Conservation (phyloP, 2,797 vertebrate species). For the Pseudochirops corinnae region DNA sequence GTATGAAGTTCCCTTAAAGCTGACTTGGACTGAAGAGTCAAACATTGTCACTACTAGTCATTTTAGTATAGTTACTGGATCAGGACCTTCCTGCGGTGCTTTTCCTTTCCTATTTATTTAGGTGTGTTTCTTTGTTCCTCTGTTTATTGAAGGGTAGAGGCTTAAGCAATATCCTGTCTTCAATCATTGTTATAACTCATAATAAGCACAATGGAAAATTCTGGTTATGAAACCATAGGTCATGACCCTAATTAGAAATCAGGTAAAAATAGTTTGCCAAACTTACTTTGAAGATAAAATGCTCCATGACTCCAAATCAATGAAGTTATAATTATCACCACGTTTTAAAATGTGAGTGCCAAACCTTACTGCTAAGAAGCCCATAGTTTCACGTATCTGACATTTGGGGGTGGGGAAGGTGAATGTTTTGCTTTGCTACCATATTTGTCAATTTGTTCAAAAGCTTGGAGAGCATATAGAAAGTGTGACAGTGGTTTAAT, state of each 20-base stretch:
- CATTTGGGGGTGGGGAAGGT: neutral
- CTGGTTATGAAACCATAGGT: constrained; percentile 22
- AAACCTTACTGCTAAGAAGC: neutral
- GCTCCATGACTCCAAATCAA: constrained; percentile 4
- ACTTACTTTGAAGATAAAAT: constrained; percentile 32
- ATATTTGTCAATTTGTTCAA: constrained; percentile 26
- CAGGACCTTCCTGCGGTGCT: neutral
- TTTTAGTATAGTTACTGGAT: neutral
- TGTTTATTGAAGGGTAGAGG: constrained; percentile 53
- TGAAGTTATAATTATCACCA: constrained; percentile 25
- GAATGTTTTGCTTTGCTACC: neutral
- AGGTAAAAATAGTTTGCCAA: neutral
- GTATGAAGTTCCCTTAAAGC: neutral
- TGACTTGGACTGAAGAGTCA: neutral
- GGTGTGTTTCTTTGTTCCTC: constrained; percentile 70
- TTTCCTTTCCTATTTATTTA: constrained; percentile 8
- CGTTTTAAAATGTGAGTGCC: neutral
- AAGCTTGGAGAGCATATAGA: neutral
- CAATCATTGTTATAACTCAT: constrained; percentile 37
- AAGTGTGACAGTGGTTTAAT: constrained; percentile 22
- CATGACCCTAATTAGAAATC: constrained; percentile 34
- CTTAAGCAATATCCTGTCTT: constrained; percentile 51
- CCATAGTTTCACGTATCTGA: neutral
- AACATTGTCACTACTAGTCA: neutral
- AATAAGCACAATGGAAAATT: constrained; percentile 51